Conservation (phyloP, 35 echinoderm and acorn worm species). For the Hemicentrotus pulcherrimus region DNA sequence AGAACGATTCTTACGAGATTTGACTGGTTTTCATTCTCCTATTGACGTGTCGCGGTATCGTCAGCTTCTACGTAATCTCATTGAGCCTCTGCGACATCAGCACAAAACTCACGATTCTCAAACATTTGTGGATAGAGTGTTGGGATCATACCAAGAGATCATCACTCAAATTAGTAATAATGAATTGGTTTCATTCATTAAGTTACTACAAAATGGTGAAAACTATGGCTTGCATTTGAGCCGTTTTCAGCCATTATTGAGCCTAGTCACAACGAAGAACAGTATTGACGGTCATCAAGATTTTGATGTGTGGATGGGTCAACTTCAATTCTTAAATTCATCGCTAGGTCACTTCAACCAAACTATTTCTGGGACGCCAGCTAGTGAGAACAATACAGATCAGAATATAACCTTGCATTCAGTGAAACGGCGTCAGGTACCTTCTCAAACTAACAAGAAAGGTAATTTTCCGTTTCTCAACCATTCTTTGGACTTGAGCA, state of each 20-base stretch:
- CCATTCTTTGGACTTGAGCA: background rate
- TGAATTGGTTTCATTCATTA: background rate
- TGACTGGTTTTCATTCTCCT: background rate
- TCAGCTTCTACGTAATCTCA: background rate
- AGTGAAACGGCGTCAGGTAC: background rate
- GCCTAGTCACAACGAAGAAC: background rate
- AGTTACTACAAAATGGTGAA: background rate
- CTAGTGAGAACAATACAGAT: background rate
- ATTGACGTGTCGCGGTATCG: background rate
- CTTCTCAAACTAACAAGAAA: background rate
- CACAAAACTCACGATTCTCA: background rate
- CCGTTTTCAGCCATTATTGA: background rate
- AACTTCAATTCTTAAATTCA: background rate
- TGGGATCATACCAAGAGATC: background rate
- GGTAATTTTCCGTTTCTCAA: background rate
- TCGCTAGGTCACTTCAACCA: background rate
- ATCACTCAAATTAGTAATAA: background rate
- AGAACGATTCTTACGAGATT: background rate
- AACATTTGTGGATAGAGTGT: background rate
- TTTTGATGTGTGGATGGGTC: background rate
- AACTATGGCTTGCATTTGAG: background rate
- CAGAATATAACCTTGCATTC: background rate
- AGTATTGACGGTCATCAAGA: background rate
- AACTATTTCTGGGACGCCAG: background rate
- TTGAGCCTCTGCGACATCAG: background rate